Evolutionary conservation across 2,113 vertebrate species (phyloP).

Genomic region (Leucopternis melanops): DNA sequence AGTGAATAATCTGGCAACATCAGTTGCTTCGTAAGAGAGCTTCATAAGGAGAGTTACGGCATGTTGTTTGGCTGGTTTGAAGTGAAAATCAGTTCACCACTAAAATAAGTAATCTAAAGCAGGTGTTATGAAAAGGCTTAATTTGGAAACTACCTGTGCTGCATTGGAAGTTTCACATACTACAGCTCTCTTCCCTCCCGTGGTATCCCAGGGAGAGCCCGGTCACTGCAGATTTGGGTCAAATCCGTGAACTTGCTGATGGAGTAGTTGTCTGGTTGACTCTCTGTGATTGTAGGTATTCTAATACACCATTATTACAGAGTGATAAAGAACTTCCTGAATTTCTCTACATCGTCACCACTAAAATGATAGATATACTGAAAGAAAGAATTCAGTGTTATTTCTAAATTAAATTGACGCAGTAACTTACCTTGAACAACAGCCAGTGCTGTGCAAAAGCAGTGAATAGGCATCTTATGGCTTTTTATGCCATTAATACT

Average conservation of each 20-base stretch:
- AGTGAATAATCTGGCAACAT: neutral
- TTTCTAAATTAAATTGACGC: neutral
- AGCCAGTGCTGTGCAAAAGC: neutral
- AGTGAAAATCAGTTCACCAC: neutral
- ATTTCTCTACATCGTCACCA: neutral
- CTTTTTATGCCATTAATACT: neutral
- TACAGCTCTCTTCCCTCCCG: neutral
- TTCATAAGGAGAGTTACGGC: neutral
- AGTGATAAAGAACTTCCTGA: neutral
- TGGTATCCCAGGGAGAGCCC: neutral
- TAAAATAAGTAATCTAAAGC: neutral
- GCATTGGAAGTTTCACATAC: neutral
- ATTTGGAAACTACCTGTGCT: neutral
- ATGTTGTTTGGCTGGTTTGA: neutral
- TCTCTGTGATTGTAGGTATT: neutral
- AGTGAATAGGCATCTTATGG: accelerated
- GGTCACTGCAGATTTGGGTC: neutral
- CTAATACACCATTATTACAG: accelerated
- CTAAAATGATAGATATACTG: neutral
- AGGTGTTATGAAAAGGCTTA: neutral
- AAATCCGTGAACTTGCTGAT: neutral
- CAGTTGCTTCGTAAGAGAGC: neutral
- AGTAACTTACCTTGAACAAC: too few species aligned
- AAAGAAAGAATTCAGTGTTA: neutral
- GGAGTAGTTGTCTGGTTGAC: neutral